Evolutionary conservation across 2,113 vertebrate species (phyloP).

Genomic region (Cercocebus atys): DNA sequence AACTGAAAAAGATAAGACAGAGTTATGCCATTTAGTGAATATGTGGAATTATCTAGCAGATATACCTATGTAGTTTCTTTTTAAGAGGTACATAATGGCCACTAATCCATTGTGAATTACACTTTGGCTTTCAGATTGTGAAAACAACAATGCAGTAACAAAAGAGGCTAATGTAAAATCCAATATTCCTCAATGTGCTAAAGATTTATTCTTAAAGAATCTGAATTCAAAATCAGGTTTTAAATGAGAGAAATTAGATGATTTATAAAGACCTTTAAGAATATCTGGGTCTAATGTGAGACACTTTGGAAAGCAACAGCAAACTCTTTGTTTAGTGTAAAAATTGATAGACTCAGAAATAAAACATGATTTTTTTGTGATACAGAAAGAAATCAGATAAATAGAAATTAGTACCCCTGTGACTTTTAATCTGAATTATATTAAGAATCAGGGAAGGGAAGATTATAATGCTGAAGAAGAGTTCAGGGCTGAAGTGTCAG

Average conservation of each 20-base stretch:
- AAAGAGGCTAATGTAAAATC: neutral
- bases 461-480: neutral
- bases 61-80: neutral
- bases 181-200: neutral
- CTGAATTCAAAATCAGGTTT: neutral
- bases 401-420: neutral
- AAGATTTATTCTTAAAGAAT: neutral
- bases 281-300: neutral
- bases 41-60: neutral
- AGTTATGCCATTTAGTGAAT: neutral
- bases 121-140: neutral
- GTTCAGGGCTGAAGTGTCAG: neutral
- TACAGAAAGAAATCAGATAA: neutral
- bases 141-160: neutral
- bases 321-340: neutral
- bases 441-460: neutral
- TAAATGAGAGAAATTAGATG: neutral
- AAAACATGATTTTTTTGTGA: neutral
- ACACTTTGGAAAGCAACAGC: neutral
- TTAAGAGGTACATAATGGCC: neutral
- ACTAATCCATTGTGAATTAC: neutral
- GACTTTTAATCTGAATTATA: neutral
- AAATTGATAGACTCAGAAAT: neutral
- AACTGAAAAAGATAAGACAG: neutral
- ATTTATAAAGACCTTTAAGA: neutral